Evolutionary conservation across 1,140 invertebrate species (phyloP).

Genomic region (Teleogryllus occipitalis): DNA sequence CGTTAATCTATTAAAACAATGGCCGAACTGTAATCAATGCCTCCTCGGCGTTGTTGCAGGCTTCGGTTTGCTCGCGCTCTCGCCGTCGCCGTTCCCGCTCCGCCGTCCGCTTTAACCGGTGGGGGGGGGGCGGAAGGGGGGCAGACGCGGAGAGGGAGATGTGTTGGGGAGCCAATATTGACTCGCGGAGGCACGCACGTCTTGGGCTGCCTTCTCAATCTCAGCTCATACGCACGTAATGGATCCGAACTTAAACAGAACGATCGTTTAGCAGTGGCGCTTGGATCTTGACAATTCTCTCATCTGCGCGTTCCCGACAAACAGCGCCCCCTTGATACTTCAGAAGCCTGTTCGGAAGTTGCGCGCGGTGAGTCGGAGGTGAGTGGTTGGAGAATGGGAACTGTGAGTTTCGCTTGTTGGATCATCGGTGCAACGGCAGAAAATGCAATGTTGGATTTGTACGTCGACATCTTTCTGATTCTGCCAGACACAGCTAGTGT

Average conservation of each 20-base stretch:
- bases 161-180: not conserved
- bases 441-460: not conserved
- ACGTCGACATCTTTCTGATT: not conserved
- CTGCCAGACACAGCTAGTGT: not conserved
- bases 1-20: constrained; percentile 6
- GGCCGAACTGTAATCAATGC: constrained; percentile 3
- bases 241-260: not conserved
- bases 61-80: not conserved
- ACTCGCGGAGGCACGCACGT: not conserved
- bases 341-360: not conserved
- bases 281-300: not conserved
- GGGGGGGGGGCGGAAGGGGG: no score
- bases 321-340: not conserved
- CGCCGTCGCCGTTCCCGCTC: not conserved
- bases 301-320: not conserved
- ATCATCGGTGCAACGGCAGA: not conserved
- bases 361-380: not conserved
- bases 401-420: no score
- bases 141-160: no score
- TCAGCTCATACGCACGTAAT: not conserved
- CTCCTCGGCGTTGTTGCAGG: not conserved
- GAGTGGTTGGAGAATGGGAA: no score
- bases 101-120: not conserved
- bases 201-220: not conserved
- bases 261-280: not conserved